Evolutionary conservation across 2,797 vertebrate species (phyloP).

Genomic region (Sebastes minor): DNA sequence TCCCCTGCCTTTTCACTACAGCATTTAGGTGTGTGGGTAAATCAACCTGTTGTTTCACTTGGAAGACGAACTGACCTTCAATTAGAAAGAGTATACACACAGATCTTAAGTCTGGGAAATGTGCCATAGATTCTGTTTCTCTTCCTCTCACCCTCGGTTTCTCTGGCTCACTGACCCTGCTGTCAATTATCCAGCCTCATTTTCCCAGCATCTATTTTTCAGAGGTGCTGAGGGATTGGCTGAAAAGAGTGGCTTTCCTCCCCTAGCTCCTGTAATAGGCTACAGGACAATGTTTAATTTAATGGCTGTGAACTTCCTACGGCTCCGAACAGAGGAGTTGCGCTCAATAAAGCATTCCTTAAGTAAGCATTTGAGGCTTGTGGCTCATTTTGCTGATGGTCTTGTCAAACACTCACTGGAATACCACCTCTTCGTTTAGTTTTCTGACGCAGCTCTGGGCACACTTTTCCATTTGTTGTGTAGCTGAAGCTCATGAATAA

Average conservation of each 20-base stretch:
- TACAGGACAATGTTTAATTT: conserved; percentile 57
- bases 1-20: background rate
- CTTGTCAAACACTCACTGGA: conserved; percentile 34
- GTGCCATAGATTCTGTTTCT: conserved; percentile 34
- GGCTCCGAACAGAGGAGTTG: conserved; percentile 19
- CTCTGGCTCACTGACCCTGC: conserved; percentile 35
- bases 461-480: background rate
- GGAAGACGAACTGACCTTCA: conserved; percentile 39
- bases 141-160: conserved; percentile 13
- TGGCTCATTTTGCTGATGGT: conserved; percentile 39
- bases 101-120: conserved; percentile 45
- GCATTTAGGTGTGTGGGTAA: conserved; percentile 7
- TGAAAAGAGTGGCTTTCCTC: conserved; percentile 19
- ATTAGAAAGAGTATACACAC: conserved; percentile 24
- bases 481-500: background rate
- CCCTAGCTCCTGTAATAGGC: conserved; percentile 26
- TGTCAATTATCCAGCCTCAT: conserved; percentile 47
- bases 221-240: conserved; percentile 38
- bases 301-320: conserved; percentile 47
- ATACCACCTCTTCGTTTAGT: conserved; percentile 18
- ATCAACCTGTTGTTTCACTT: conserved; percentile 35
- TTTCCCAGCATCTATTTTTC: conserved; percentile 56
- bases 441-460: conserved; percentile 11
- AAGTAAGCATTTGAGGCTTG: conserved; percentile 47
- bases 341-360: conserved; percentile 53